These are phyloP conservation scores for Bombycilla garrulus DNA, from an alignment of 2,113 vertebrate genomes.

Conservation along the genomic window DNA sequence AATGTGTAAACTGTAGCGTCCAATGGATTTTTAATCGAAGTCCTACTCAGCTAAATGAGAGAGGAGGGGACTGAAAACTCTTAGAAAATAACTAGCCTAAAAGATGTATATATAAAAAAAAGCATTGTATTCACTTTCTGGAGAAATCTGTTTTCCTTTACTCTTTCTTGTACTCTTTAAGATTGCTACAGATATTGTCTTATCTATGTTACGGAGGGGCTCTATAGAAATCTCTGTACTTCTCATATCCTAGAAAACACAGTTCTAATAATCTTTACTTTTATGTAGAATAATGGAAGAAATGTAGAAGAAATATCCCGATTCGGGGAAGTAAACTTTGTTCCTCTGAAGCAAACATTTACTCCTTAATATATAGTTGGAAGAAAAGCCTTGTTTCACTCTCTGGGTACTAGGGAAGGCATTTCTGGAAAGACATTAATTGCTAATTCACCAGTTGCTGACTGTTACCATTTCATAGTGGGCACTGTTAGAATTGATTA, in stretches of 20 bases:
- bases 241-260: not conserved
- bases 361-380: not conserved
- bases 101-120: not conserved
- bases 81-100: not conserved
- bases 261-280: not conserved
- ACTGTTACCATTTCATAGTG: not conserved
- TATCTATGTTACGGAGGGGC: not conserved
- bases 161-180: not conserved
- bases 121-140: not conserved
- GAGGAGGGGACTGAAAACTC: not conserved
- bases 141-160: not conserved
- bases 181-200: not conserved
- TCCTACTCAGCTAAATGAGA: not conserved
- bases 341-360: not conserved
- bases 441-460: conserved; percentile 16
- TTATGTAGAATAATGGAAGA: not conserved
- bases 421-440: conserved; percentile 35
- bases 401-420: not conserved
- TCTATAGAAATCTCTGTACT: not conserved
- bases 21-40: conserved; percentile 21
- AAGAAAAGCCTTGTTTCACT: not conserved
- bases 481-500: conserved; percentile 38
- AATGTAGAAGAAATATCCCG: not conserved
- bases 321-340: not conserved
- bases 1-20: not conserved